A percentile compares a stretch with the other conserved stretches of the same genome.
Conservation (phyloP, 2,888 invertebrate species). For the Protophormia terraenovae region DNA sequence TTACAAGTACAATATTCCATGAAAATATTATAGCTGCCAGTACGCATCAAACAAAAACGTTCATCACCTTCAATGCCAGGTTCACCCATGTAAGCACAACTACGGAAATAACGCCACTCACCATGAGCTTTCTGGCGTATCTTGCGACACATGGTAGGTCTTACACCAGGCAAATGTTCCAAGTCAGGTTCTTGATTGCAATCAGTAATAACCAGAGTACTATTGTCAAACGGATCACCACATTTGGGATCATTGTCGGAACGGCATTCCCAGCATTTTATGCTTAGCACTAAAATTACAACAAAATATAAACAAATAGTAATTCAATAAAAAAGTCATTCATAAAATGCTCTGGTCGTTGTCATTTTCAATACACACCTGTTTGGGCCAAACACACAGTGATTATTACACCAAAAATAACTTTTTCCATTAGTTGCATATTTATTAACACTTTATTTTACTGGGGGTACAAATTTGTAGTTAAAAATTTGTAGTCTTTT, state of each 20-base stretch:
- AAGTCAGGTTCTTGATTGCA: slow-evolving; percentile 85
- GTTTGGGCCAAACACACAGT: slow-evolving; percentile 60
- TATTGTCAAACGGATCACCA: slow-evolving; percentile 95
- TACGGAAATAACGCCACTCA: slow-evolving; percentile 93
- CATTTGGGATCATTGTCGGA: slow-evolving; percentile 95
- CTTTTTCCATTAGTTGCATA: slow-evolving; percentile 57
- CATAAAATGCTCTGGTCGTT: background rate
- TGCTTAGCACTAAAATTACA: slow-evolving; percentile 78
- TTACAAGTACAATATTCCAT: slow-evolving; percentile 96
- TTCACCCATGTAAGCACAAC: slow-evolving; percentile 94
- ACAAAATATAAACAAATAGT: background rate
- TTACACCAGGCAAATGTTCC: slow-evolving; percentile 86
- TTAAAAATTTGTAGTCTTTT: background rate
- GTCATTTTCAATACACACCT: slow-evolving; percentile 67
- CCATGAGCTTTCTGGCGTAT: slow-evolving; percentile 95
- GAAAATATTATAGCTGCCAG: slow-evolving; percentile 95
- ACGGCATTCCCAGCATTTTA: slow-evolving; percentile 96
- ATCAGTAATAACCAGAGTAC: slow-evolving; percentile 92
- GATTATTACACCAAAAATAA: slow-evolving; percentile 25
- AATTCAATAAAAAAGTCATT: background rate
- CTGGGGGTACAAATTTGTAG: background rate
- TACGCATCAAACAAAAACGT: slow-evolving; percentile 93
- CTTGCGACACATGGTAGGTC: slow-evolving; percentile 94
- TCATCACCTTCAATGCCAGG: slow-evolving; percentile 95
- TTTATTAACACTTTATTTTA: slow-evolving; percentile 7